A percentile compares a stretch with the other conserved stretches of the same genome.
Conservation (phyloP, 2,113 vertebrate genomes). For the Sprattus sprattus region DNA sequence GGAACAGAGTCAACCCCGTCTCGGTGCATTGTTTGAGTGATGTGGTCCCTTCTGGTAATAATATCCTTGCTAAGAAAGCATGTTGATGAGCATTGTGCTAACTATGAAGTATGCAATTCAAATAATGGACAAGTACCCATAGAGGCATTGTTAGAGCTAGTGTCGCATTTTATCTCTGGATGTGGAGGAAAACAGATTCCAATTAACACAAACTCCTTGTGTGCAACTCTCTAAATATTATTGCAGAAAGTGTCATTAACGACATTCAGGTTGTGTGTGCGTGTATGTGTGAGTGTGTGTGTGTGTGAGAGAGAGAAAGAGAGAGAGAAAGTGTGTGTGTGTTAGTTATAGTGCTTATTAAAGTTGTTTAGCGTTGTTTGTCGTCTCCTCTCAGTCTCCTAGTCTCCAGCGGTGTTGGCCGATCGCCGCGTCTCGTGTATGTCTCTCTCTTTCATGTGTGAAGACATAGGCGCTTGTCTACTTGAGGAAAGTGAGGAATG, state of each 20-base stretch:
- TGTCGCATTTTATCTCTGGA: conserved; percentile 25
- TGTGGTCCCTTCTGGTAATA: conserved; percentile 75
- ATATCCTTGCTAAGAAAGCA: conserved; percentile 76
- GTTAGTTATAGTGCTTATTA: neutral
- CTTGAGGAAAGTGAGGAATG: neutral
- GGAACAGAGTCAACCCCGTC: conserved; percentile 39
- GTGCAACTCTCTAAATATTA: conserved; percentile 34
- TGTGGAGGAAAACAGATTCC: conserved; percentile 4
- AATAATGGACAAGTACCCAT: conserved; percentile 49
- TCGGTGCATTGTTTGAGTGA: conserved; percentile 71
- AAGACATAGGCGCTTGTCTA: neutral
- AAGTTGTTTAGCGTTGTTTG: conserved; percentile 1
- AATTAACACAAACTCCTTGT: conserved; percentile 45
- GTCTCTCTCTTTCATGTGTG: neutral
- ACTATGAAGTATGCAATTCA: conserved; percentile 48
- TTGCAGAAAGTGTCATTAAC: conserved; percentile 25
- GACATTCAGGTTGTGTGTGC: conserved; percentile 45
- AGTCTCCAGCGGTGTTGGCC: neutral
- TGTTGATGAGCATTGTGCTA: conserved; percentile 58
- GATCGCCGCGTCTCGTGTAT: neutral
- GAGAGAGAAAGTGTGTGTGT: conserved; percentile 29
- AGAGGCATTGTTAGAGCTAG: conserved; percentile 31
- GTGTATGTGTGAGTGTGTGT: conserved; percentile 48
- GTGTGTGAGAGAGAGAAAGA: conserved; percentile 39
- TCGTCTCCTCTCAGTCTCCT: neutral